Conservation (phyloP, 2,888 invertebrate genomes). For the Orthosia gothica region DNA sequence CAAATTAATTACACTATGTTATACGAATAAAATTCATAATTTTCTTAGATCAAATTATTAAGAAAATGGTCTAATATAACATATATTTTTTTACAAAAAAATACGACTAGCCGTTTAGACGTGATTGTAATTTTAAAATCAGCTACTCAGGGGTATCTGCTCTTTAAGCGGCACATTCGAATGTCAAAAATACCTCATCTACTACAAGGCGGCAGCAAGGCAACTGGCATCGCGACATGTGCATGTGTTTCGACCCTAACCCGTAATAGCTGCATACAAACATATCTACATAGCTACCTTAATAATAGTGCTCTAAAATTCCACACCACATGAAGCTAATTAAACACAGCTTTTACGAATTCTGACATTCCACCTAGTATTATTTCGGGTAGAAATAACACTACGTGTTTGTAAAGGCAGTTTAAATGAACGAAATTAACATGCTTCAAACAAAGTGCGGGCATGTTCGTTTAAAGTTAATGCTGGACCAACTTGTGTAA, state of each 20-base stretch:
- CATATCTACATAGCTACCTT: not conserved
- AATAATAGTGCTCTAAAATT: not conserved
- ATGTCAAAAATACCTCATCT: no score
- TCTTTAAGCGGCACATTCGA: no score
- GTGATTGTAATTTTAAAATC: no score
- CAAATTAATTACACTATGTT: no score
- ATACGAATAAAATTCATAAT: no score
- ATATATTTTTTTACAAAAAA: no score
- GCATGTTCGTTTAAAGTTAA: conserved; percentile 4
- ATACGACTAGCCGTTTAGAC: no score
- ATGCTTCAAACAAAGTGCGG: conserved; percentile 18
- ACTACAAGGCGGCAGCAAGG: no score
- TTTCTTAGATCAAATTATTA: no score
- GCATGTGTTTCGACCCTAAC: not conserved
- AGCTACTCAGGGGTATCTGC: no score
- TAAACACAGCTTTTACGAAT: conserved; percentile 36
- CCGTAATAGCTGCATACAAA: not conserved
- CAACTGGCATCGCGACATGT: no score
- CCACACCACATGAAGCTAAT: conserved; percentile 1
- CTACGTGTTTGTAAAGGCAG: conserved; percentile 47
- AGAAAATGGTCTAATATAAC: no score
- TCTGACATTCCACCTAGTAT: conserved; percentile 39
- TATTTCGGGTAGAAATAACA: conserved; percentile 53
- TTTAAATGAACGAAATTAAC: conserved; percentile 38
- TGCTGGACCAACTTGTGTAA: not conserved